Base-by-base conservation (phyloP, 53 echinoderm and acorn worm species). In the Holothuria scabra region DNA sequence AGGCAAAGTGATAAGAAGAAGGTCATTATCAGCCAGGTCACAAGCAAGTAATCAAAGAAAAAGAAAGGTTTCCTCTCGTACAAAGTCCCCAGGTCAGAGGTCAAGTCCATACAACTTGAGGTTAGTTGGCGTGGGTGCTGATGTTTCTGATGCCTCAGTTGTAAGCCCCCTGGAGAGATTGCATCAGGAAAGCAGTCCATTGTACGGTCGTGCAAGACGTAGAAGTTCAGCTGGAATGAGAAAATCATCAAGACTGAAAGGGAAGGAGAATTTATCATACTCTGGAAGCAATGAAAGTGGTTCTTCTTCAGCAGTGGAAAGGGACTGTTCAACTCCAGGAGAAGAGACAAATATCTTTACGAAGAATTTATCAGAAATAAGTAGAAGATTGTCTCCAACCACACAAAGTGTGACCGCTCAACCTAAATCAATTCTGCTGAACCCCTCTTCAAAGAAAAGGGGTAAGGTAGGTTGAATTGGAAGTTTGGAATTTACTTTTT, bases 401-500 rank as follows among this genome's bases (percentile, higher is more conserved):
- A 26, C 5, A 14, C 26, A 49, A 56, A 56, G 29, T 85, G 29
- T 30, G 34, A 86, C 89, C 11, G 85, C 93, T 52, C 88, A 65
- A 82, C 97, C 90, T 20, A 93, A 91, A 67, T 96, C 97, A n/a
- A 96, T 96, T 60, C 83, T 96, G 21, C 76, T 88, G 41, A 93
- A 93, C 11, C 97, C 93, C 12, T 90, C 92, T 78, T 21, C 20
- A 24, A 56, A 20, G 30, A 55, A 78, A 52, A 55, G 31, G 25
- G 57, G 28, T 24, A 78, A 78, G 78, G 78, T 78, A 57, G 29
- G 76, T 25, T 30, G 31, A 34, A 19, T 3, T 22, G 4, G 12
- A 33, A 37, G 31, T 21, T 14, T 1, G 37, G 52, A n/a, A n/a
- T n/a, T n/a, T n/a, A n/a, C n/a, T n/a, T n/a, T n/a, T 41, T 8